phyloP scores from a whole-genome alignment of 2,888 invertebrate genomes.

The Lottia gigantea region DNA sequence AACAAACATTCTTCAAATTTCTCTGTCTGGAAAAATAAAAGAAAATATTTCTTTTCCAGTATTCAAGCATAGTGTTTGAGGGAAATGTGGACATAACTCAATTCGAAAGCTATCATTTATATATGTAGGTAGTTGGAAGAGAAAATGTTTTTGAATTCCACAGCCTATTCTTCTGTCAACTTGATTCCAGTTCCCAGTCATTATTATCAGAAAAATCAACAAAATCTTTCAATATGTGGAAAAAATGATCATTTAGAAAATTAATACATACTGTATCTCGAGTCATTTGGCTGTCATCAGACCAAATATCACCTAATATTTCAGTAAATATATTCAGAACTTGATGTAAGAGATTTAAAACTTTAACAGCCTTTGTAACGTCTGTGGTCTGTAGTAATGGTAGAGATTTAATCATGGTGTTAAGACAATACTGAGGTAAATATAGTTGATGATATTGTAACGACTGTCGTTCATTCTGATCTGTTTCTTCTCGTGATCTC shows the following conservation, averaged over 20 bases:
- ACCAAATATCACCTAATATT: slow-evolving; percentile 46
- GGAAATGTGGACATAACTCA: no score
- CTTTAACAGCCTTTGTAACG: slow-evolving; percentile 40
- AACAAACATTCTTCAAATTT: slow-evolving; percentile 55
- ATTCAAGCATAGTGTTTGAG: no score
- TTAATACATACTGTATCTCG: slow-evolving; percentile 54
- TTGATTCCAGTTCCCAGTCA: no score
- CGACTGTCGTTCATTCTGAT: slow-evolving; percentile 55
- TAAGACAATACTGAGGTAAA: slow-evolving; percentile 60
- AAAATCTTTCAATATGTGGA: no score
- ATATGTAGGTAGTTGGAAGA: no score
- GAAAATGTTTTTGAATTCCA: no score
- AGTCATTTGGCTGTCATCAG: slow-evolving; percentile 54
- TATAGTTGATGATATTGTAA: slow-evolving; percentile 62
- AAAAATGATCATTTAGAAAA: no score
- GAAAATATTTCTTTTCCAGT: no score
- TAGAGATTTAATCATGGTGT: slow-evolving; percentile 51
- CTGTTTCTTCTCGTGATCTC: slow-evolving; percentile 43
- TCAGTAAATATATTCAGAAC: slow-evolving; percentile 35
- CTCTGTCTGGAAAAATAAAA: slow-evolving; percentile 19
- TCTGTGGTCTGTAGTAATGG: slow-evolving; percentile 49
- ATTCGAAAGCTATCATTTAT: no score
- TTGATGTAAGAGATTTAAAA: slow-evolving; percentile 44
- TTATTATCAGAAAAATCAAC: no score
- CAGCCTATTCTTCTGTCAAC: no score